Evolutionary conservation across 35 echinoderm and acorn worm genomes (phyloP), one percentile per base, ranked within the genome.

Genomic region (Apostichopus japonicus): DNA sequence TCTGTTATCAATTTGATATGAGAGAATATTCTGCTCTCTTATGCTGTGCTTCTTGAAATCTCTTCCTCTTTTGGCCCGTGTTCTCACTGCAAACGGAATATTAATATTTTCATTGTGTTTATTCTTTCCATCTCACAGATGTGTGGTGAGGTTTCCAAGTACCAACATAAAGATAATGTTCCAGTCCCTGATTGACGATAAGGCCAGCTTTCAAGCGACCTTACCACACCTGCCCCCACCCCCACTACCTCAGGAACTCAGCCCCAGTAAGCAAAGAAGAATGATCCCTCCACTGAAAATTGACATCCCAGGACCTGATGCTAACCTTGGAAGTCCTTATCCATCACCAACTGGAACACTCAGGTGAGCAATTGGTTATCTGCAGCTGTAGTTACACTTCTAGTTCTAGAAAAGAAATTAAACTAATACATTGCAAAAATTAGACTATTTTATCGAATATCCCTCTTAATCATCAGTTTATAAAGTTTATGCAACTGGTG

Each of bases 151-250:
- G 87, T 99, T 99, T 93, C 97, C 97, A 67, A 98, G 97, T 88
- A 96, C 97, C 79, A 96, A 94, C 63, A 99, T 99, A 92, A 99
- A 99, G 87, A 96, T 99, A 84, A 99, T 99, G 97, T 99, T 99
- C 83, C 95, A 99, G 86, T 93, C 97, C 14, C 80, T 96, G 25
- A 80, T 95, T 25, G 92, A 94, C 14, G 97, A 99, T 54, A 92
- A 96, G 8, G 56, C 79, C n/a, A 77, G 70, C 53, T 52, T 90
- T n/a, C 88, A 62, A 75, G 54, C 71, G 24, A 23, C 70, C 53
- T 61, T 72, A 24, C 90, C 90, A 24, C 83, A 57, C 14, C 80
- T 58, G 16, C 56, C 84, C 33, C 72, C 78, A 17, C 93, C 91
- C 73, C 92, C 88, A 19, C 82, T 94, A 52, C 86, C 86, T 80